Conservation (phyloP, 2,113 vertebrate species). For the Labeo catla region DNA sequence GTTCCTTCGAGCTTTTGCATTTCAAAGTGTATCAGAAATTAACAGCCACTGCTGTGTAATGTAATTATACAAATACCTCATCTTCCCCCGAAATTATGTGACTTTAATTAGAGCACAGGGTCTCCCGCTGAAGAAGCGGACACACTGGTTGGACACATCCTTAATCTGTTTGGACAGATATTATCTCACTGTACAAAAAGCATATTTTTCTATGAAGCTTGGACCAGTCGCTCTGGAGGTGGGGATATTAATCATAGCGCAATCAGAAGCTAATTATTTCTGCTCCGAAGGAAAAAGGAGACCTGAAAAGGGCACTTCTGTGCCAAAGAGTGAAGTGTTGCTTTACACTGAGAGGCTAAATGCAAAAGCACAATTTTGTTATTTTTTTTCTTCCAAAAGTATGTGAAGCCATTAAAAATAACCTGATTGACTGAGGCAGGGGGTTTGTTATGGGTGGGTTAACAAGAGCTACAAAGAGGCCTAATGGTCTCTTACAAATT, state of each 20-base stretch:
- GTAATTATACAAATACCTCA: conserved; percentile 56
- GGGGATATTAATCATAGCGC: conserved; percentile 48
- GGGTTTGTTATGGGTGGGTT: conserved; percentile 54
- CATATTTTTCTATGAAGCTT: conserved; percentile 39
- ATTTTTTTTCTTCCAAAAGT: neutral
- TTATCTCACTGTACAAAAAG: conserved; percentile 38
- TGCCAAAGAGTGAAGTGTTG: conserved; percentile 42
- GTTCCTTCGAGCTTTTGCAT: conserved; percentile 27
- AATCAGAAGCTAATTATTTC: conserved; percentile 56
- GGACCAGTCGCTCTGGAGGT: conserved; percentile 15
- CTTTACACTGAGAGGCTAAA: conserved; percentile 11
- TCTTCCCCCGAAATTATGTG: conserved; percentile 43
- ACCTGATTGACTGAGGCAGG: conserved; percentile 39
- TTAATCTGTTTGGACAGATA: conserved; percentile 56
- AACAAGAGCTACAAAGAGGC: conserved; percentile 15
- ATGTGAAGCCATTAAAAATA: neutral
- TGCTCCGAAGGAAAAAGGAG: conserved; percentile 22
- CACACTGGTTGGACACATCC: conserved; percentile 35
- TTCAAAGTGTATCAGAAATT: conserved; percentile 42
- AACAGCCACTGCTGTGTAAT: conserved; percentile 52
- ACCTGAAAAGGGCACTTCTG: conserved; percentile 38
- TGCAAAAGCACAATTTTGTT: neutral
- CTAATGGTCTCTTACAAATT: conserved; percentile 58
- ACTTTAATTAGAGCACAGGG: conserved; percentile 54
- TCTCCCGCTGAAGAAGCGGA: conserved; percentile 39